Evolutionary conservation across 2,888 invertebrate genomes (phyloP).

Genomic region (Microplitis manilae): DNA sequence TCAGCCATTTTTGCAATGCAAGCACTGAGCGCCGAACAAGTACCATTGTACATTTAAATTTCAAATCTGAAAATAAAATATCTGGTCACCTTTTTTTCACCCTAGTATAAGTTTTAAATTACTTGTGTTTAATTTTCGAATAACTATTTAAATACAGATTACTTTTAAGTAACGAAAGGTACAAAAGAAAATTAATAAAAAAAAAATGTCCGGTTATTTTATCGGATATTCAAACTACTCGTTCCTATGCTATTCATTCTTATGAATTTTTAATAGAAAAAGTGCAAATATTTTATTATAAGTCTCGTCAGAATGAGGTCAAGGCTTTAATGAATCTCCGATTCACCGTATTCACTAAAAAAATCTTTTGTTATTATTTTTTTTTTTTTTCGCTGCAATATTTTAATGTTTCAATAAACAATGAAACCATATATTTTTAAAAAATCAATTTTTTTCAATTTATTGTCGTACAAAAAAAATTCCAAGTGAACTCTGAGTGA

Average conservation of each 20-base stretch:
- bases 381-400: neutral
- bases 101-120: neutral
- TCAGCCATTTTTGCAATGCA: neutral
- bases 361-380: neutral
- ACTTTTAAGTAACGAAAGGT: neutral
- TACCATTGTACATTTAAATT: neutral
- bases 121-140: neutral
- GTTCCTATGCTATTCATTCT: constrained; percentile 3
- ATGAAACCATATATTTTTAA: neutral
- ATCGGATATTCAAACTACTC: constrained; percentile 5
- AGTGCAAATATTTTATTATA: constrained; percentile 23
- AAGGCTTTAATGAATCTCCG: constrained; percentile 23
- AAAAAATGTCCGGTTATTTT: neutral
- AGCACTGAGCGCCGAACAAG: no score
- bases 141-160: neutral
- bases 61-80: neutral
- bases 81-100: neutral
- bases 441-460: no score
- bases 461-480: no score
- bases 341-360: constrained; percentile 1
- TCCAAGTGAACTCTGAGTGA: no score
- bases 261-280: constrained; percentile 22
- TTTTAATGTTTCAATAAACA: neutral
- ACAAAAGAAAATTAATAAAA: neutral
- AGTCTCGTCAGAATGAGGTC: constrained; percentile 18